Base-by-base conservation (phyloP, 2,797 vertebrate species). In the Vireo griseus region DNA sequence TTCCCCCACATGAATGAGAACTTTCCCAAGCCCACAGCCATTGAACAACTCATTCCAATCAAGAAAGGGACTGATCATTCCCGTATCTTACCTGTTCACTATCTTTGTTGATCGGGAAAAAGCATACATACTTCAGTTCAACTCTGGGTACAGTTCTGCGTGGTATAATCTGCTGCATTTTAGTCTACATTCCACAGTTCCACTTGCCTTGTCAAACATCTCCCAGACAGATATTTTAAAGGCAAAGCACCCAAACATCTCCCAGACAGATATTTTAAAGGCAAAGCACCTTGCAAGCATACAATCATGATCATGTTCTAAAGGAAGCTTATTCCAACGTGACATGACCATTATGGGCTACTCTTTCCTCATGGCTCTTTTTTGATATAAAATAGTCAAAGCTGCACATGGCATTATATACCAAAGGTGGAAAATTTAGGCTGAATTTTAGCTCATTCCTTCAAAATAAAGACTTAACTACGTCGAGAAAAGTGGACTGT, bases 11-110 rank as follows among this genome's bases (percentile, higher is more conserved):
- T 26, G 44, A 54, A 83, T 31, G 19, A 50, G n/a, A 77, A 51
- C 33, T 22, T 74, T 51, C 15, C 33, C 42, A 67, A 71, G 17
- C 12, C 24, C 20, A 48, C 1, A 45, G 50, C 20, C 45, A 61
- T 0, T 25, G 35, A 85, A n/a, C 7, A 5, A 22, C 4, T 48
- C 22, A 0, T 16, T 72, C 28, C 71, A 39, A 0, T 20, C 16
- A 68, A 85, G 26, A 85, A 82, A 58, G 14, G 5, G 16, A 73
- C 16, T 17, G 33, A 75, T 22, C 33, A 54, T 42, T 81, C 58
- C 44, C 15, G 15, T 8, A 13, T 11, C 16, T 39, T 33, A 29
- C 8, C 42, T 75, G 24, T 21, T 85, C 48, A 13, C 26, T 37
- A 3, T 22, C 16, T 42, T 57, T 50, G 37, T 8, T 15, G 13